These are phyloP conservation scores for Andricus grossulariae DNA, from an alignment of 1,140 invertebrate genomes.

Conservation along the genomic window DNA sequence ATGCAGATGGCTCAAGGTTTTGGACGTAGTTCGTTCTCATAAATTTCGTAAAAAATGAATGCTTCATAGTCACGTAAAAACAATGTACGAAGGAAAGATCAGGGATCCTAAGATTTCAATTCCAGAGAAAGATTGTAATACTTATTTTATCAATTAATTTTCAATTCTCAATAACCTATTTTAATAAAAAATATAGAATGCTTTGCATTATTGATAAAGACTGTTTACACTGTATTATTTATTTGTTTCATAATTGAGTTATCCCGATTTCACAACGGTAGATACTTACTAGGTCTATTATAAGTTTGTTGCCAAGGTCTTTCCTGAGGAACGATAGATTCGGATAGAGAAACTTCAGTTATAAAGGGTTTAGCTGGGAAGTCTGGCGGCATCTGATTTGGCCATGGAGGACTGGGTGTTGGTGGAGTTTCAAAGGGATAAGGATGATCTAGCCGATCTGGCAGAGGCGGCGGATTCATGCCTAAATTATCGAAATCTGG, in stretches of 20 bases:
- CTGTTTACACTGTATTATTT: no score
- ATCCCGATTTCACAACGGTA: background rate
- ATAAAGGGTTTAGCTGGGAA: conserved; percentile 77
- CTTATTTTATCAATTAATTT: no score
- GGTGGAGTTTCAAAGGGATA: conserved; percentile 74
- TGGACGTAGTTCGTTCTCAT: no score
- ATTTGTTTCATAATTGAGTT: background rate
- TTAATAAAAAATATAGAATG: no score
- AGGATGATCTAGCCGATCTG: conserved; percentile 62
- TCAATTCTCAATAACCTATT: no score
- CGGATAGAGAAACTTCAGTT: conserved; percentile 84
- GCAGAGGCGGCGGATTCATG: conserved; percentile 74
- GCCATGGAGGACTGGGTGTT: conserved; percentile 76
- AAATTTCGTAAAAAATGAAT: no score
- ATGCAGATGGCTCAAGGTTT: no score
- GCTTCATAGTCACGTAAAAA: no score
- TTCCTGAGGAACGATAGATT: conserved; percentile 81
- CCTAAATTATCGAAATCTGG: conserved; percentile 82
- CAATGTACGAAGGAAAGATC: no score
- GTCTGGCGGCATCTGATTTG: conserved; percentile 79
- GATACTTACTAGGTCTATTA: conserved; percentile 58
- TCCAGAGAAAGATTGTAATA: no score
- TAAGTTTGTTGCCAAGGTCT: conserved; percentile 77
- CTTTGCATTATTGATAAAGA: no score
- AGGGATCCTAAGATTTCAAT: no score